Conservation (phyloP, 2,113 vertebrate genomes). For the Oxyura jamaicensis region DNA sequence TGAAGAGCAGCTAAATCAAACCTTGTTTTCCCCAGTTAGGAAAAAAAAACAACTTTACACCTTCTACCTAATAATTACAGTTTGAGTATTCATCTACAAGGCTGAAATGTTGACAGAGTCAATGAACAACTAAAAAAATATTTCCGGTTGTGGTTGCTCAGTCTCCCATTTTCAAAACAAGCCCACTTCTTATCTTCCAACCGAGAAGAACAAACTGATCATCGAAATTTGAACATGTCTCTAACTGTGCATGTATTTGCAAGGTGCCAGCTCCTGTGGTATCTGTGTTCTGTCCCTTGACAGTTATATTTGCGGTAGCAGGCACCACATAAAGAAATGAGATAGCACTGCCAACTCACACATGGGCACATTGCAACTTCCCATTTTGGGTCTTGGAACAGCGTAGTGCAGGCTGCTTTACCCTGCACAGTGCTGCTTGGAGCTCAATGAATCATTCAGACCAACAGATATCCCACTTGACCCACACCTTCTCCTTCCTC, state of each 20-base stretch:
- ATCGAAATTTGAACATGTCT: not conserved
- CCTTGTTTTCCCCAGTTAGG: not conserved
- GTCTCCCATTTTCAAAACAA: not conserved
- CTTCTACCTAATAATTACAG: not conserved
- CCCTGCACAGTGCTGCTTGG: not conserved
- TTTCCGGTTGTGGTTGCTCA: not conserved
- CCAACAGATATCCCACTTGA: not conserved
- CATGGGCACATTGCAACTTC: constrained; percentile 7
- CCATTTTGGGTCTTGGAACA: constrained; percentile 25
- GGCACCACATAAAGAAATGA: constrained; percentile 5
- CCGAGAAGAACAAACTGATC: not conserved
- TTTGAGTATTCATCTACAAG: not conserved
- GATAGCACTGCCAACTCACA: not conserved
- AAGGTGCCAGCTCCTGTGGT: not conserved
- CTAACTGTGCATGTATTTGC: not conserved
- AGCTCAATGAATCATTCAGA: not conserved
- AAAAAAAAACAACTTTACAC: not conserved
- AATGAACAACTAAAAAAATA: not conserved
- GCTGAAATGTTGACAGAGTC: not conserved
- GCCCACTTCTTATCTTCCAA: not conserved
- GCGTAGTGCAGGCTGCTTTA: not conserved
- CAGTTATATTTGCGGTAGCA: constrained; percentile 9
- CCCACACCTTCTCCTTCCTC: not conserved
- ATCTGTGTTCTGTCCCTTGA: not conserved
- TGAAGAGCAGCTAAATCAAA: not conserved